Conservation (phyloP, 2,113 vertebrate species). For the Conger conger region DNA sequence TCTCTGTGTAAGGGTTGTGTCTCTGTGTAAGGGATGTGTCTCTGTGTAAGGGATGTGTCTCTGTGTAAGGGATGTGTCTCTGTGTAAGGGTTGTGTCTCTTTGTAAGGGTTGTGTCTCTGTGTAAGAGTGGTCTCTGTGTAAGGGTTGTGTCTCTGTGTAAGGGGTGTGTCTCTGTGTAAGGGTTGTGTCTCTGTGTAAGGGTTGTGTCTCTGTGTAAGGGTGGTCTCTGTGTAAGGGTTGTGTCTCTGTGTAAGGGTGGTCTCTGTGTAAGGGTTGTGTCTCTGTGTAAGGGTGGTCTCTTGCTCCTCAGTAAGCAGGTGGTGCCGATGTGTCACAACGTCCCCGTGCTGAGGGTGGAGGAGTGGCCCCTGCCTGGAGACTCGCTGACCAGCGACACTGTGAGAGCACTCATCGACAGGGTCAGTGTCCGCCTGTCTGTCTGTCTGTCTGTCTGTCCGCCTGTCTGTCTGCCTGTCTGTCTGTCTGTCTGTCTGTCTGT, state of each 20-base stretch:
- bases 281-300: slow-evolving; percentile 26
- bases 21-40: too few relatives aligned
- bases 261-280: not conserved
- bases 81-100: too few relatives aligned
- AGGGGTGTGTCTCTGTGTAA: not conserved
- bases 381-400: slow-evolving; percentile 76
- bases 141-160: too few relatives aligned
- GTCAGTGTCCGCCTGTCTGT: slow-evolving; percentile 61
- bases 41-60: too few relatives aligned
- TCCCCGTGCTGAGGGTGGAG: slow-evolving; percentile 84
- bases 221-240: too few relatives aligned
- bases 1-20: too few relatives aligned
- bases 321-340: slow-evolving; percentile 74
- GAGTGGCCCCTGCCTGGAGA: slow-evolving; percentile 85
- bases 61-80: too few relatives aligned
- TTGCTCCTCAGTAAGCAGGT: slow-evolving; percentile 67
- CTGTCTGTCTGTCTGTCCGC: not conserved
- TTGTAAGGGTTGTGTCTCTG: too few relatives aligned
- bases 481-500: too few relatives aligned
- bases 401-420: slow-evolving; percentile 86
- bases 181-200: not conserved
- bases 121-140: too few relatives aligned
- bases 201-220: not conserved
- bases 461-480: too few relatives aligned
- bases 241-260: not conserved